These are phyloP conservation scores for Nyctibius grandis DNA, from an alignment of 2,797 vertebrate species.

Conservation along the genomic window DNA sequence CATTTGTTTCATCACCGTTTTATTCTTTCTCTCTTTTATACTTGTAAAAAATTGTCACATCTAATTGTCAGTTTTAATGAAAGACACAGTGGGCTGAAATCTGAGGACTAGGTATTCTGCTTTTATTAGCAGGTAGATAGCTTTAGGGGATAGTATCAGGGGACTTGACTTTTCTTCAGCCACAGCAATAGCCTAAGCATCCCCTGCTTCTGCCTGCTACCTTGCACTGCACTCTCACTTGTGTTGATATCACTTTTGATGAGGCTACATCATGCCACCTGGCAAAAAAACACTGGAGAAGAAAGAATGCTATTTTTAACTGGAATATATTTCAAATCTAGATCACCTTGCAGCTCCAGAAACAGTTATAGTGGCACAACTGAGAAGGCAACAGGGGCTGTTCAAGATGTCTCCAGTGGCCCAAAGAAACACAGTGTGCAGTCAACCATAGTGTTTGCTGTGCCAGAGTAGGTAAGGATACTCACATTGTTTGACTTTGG, in stretches of 20 bases:
- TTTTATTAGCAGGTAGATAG: background rate
- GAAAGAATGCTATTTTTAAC: background rate
- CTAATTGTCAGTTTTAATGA: background rate
- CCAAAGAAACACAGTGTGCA: background rate
- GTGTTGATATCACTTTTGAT: background rate
- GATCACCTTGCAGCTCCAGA: background rate
- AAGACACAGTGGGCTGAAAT: background rate
- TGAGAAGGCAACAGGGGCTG: background rate
- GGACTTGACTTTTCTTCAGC: background rate
- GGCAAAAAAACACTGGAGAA: background rate
- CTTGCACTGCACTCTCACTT: background rate
- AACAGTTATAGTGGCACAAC: background rate
- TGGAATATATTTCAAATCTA: background rate
- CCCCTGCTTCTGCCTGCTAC: background rate
- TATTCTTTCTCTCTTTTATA: background rate
- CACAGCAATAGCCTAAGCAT: background rate
- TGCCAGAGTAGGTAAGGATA: background rate
- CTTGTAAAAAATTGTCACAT: background rate
- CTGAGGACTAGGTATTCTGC: background rate
- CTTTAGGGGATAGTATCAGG: background rate
- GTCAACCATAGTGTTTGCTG: background rate
- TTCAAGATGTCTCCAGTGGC: background rate
- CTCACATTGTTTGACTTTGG: background rate
- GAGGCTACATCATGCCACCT: background rate
- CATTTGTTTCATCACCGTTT: background rate